phyloP scores from a whole-genome alignment of 2,797 vertebrate species.

The Macropus fuliginosus region DNA sequence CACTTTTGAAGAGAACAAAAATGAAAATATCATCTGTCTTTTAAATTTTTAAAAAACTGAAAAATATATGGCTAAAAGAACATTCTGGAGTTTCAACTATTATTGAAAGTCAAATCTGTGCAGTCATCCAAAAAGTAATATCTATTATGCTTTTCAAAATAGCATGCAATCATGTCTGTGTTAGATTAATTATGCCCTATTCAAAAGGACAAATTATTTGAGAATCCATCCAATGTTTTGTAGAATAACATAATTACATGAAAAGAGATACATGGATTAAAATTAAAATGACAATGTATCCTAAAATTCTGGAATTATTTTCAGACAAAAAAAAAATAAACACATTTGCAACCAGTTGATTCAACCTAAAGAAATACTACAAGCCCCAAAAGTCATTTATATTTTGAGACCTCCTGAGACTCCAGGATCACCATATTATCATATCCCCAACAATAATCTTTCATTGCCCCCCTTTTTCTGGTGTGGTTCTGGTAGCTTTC shows the following conservation, averaged over 20 bases:
- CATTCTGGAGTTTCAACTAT: background rate
- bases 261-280: background rate
- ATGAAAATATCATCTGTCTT: background rate
- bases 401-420: background rate
- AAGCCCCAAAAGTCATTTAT: background rate
- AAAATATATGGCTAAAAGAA: background rate
- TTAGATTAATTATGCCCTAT: background rate
- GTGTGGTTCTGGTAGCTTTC: too few relatives aligned
- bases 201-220: background rate
- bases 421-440: background rate
- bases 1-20: slow-evolving; percentile 1
- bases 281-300: background rate
- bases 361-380: background rate
- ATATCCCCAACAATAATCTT: background rate
- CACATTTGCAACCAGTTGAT: background rate
- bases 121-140: background rate
- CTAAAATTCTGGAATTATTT: background rate
- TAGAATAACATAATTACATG: background rate
- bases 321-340: background rate
- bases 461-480: background rate
- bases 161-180: background rate
- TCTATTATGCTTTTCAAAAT: background rate
- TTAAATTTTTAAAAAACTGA: slow-evolving; percentile 1
- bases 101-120: background rate
- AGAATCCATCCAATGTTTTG: background rate